phyloP scores from a whole-genome alignment of 2,113 vertebrate genomes.

The Crypturellus undulatus region DNA sequence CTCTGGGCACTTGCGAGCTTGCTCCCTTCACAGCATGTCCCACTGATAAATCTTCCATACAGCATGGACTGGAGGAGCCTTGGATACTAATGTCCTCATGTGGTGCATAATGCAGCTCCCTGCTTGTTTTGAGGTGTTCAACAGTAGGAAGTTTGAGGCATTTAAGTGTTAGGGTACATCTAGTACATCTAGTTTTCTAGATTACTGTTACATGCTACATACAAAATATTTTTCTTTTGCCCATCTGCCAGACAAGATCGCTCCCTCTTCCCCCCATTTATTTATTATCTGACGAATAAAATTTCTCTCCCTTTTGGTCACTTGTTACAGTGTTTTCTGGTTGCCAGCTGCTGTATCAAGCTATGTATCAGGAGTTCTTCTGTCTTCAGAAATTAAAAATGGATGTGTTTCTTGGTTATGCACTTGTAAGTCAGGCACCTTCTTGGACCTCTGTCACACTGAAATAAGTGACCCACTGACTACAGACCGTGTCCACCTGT shows the following conservation, averaged over 20 bases:
- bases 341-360: not conserved
- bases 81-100: not conserved
- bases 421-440: rapidly evolving
- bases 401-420: rapidly evolving
- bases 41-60: not conserved
- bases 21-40: not conserved
- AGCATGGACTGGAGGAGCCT: not conserved
- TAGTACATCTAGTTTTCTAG: not conserved
- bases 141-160: not conserved
- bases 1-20: not conserved
- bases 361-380: not conserved
- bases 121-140: not conserved
- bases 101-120: not conserved
- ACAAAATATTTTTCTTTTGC: not conserved
- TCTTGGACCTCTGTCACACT: not conserved
- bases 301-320: not conserved
- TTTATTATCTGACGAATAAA: too few species aligned
- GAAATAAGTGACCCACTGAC: rapidly evolving
- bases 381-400: not conserved
- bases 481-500: rapidly evolving
- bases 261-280: too few species aligned
- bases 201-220: not conserved
- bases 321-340: rapidly evolving
- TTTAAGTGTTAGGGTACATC: not conserved
- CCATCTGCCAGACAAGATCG: too few species aligned